Conservation (phyloP, 2,797 vertebrate genomes). For the Poecilia picta region DNA sequence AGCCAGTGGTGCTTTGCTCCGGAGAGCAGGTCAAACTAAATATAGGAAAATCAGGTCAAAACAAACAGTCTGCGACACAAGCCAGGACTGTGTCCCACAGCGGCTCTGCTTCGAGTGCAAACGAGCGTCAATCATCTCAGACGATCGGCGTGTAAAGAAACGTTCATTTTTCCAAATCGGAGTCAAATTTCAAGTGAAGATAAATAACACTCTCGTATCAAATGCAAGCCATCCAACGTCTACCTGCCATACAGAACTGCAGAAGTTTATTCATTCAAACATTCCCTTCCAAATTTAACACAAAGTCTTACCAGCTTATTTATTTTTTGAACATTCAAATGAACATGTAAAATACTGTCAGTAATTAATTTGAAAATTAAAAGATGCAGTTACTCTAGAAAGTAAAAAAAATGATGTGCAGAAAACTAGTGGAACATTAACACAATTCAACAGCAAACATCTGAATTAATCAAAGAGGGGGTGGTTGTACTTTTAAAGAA, state of each 20-base stretch:
- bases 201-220: background rate
- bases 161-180: background rate
- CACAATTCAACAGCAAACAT: background rate
- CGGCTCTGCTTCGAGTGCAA: constrained; percentile 43
- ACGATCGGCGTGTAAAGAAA: constrained; percentile 44
- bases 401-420: too few relatives aligned
- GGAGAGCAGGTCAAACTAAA: constrained; percentile 49
- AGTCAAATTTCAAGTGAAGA: background rate
- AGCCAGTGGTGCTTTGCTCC: constrained; percentile 20
- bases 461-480: background rate
- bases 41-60: constrained; percentile 60
- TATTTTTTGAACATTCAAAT: background rate
- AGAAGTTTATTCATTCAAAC: background rate
- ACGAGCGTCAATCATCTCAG: constrained; percentile 51
- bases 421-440: too few relatives aligned
- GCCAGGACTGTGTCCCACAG: constrained; percentile 9
- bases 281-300: background rate
- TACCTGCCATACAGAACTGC: background rate
- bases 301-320: background rate
- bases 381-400: background rate
- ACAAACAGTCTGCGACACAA: constrained; percentile 21
- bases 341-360: background rate
- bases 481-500: background rate
- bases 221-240: background rate
- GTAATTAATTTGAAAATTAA: background rate